Base-by-base conservation (phyloP, 2,113 vertebrate species). In the Crypturellus undulatus region DNA sequence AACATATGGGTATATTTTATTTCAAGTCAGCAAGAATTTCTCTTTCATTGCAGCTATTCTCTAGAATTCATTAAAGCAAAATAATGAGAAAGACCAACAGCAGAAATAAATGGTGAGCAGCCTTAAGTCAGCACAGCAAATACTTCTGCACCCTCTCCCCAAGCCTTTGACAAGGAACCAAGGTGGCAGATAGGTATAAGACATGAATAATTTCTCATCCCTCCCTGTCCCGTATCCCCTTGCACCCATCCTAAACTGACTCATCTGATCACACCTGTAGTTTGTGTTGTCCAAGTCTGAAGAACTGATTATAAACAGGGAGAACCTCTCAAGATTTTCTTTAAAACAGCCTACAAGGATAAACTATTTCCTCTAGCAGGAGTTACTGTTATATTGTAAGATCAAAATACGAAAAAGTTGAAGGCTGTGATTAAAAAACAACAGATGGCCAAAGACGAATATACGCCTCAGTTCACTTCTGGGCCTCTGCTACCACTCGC, bases 361-460 rank as follows among this genome's bases (percentile, higher is more conserved):
- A 64, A 60, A 28, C 17, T 26, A 1, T 40, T 36, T 76, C 59
- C 68, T 75, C 54, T 75, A 86, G 20, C 68, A 83, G 59, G 45
- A 75, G 25, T 20, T 43, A 17, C 8, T 56, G 19, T 42, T 36
- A 60, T 25, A 16, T 18, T 13, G 36, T n/a, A 32, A 83, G 56
- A 71, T 42, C 38, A 4, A 62, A 30, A 36, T 11, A 14, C 3
- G 56, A 69, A 60, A 40, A 77, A 52, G 87, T 56, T 76, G 72
- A 67, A 93, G 60, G 36, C 78, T 59, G 84, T 6, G 67, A 10
- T 43, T 43, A 72, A 28, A n/a, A 83, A 90, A 1, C 68, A 92
- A 2, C 94, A 97, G 96, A 97, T 96, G 96, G 94, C 72, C 90
- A 24, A 19, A 6, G 72, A 93, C 85, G 73, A 69, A 16, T 81